A percentile compares a stretch with the other conserved stretches of the same genome.
Conservation (phyloP, 2,113 vertebrate genomes). For the Oreocharis arfaki region DNA sequence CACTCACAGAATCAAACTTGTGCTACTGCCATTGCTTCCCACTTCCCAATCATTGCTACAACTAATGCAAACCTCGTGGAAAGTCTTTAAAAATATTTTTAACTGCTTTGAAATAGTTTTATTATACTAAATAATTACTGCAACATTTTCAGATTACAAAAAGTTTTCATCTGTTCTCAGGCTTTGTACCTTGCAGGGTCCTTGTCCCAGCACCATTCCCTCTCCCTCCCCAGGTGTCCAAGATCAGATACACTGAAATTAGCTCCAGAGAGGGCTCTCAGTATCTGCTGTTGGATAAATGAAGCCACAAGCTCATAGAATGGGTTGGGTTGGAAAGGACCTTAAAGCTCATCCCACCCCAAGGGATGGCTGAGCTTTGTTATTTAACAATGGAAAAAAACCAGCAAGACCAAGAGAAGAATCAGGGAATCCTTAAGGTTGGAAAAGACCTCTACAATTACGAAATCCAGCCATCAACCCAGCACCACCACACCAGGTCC, state of each 20-base stretch:
- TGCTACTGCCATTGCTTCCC: neutral
- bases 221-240: neutral
- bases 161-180: neutral
- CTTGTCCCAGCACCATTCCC: rapidly evolving
- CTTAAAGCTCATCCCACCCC: neutral
- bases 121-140: neutral
- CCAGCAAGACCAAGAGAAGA: rapidly evolving
- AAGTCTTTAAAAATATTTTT: neutral
- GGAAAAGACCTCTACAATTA: neutral
- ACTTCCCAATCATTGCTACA: neutral
- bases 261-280: neutral
- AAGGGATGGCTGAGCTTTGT: neutral
- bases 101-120: neutral
- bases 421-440: neutral
- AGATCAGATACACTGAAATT: neutral
- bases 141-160: neutral
- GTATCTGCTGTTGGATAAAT: neutral
- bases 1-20: neutral
- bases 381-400: neutral
- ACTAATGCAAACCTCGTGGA: neutral
- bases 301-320: neutral
- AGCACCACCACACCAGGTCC: neutral
- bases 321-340: neutral
- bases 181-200: neutral
- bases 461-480: neutral